A percentile compares a stretch with the other conserved stretches of the same genome.
Evolutionary conservation across 37 sponge, comb jelly and placozoan genomes (phyloP).

Genomic region (Halisarca cf. caerulea): DNA sequence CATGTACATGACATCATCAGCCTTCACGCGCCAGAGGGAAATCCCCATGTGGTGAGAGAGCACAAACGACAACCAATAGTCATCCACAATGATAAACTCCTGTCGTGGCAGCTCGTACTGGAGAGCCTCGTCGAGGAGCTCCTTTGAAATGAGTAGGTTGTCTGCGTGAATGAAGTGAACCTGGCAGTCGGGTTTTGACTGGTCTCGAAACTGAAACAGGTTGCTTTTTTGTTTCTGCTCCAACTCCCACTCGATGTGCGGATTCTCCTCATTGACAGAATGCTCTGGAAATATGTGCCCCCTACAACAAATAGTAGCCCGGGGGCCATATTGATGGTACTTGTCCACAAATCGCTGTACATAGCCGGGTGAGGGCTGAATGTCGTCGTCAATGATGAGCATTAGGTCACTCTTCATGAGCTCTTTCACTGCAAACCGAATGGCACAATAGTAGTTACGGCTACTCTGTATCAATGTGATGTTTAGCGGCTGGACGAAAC

Average conservation of each 20-base stretch:
- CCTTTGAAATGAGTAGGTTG: constrained; percentile 48
- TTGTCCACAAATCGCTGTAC: constrained; percentile 49
- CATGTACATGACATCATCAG: constrained; percentile 30
- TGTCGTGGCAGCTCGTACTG: constrained; percentile 30
- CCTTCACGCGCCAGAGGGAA: constrained; percentile 49
- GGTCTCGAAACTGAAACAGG: background rate
- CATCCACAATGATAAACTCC: constrained; percentile 59
- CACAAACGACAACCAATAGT: constrained; percentile 72
- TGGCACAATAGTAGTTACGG: constrained; percentile 61
- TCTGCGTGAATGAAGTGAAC: constrained; percentile 67
- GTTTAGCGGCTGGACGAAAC: constrained; percentile 40
- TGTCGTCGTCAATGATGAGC: constrained; percentile 65
- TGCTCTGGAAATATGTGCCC: constrained; percentile 58
- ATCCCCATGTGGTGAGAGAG: constrained; percentile 60
- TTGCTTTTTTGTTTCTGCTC: constrained; percentile 20
- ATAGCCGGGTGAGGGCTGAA: constrained; percentile 35
- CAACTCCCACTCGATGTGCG: constrained; percentile 48
- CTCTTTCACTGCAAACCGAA: constrained; percentile 44
- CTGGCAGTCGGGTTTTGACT: background rate
- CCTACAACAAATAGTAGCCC: constrained; percentile 44
- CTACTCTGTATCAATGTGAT: constrained; percentile 56
- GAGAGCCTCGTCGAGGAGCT: constrained; percentile 21
- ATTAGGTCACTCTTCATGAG: constrained; percentile 61
- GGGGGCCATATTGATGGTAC: constrained; percentile 57
- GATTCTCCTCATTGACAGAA: constrained; percentile 41